These are phyloP conservation scores for Hemiprocne comata DNA, from an alignment of 2,113 vertebrate species.

Conservation along the genomic window DNA sequence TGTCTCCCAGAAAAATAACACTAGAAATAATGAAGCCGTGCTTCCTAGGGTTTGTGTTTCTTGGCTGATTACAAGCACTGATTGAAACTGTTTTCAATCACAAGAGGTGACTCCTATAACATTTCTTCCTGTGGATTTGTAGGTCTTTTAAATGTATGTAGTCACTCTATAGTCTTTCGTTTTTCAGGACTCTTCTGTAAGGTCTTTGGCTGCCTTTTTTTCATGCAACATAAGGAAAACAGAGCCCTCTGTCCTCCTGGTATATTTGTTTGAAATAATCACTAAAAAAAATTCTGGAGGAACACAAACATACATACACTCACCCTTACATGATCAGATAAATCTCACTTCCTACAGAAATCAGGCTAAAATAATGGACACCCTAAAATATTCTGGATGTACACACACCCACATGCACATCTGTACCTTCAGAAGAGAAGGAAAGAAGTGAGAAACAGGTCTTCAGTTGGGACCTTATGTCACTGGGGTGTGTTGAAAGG, in stretches of 20 bases:
- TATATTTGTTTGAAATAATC: background rate
- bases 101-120: background rate
- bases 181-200: background rate
- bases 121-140: background rate
- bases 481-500: background rate
- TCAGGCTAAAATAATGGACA: background rate
- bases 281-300: background rate
- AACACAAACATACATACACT: background rate
- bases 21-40: constrained; percentile 35
- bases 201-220: background rate
- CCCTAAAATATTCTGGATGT: background rate
- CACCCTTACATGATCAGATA: background rate
- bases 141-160: background rate
- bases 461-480: background rate
- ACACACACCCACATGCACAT: background rate
- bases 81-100: background rate
- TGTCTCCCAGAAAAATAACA: background rate
- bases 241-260: background rate
- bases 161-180: background rate
- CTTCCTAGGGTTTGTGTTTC: constrained; percentile 38
- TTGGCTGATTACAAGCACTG: background rate
- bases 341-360: background rate
- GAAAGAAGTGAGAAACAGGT: background rate
- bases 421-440: background rate
- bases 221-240: background rate